Evolutionary conservation across 2,797 vertebrate species (phyloP).

Genomic region (Lithobates pipiens): DNA sequence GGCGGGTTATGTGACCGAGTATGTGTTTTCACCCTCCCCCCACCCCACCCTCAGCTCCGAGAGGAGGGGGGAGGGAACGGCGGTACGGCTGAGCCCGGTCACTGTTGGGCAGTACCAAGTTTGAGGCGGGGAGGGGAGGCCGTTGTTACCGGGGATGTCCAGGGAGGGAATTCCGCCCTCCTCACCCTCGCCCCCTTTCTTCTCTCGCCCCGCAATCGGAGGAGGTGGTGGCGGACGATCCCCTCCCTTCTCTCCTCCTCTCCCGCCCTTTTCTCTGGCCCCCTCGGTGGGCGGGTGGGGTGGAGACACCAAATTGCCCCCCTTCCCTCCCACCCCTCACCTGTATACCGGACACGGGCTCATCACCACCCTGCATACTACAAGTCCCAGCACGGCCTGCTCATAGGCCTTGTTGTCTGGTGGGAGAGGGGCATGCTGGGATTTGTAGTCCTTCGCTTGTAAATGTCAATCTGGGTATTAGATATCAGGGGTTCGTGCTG

Average conservation of each 20-base stretch:
- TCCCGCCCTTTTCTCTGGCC: constrained; percentile 44
- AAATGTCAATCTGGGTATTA: no score
- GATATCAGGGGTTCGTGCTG: no score
- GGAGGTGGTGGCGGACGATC: constrained; percentile 34
- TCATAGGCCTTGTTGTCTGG: no score
- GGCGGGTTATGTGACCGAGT: background rate
- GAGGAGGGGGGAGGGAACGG: background rate
- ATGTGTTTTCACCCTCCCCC: background rate
- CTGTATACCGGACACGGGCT: background rate
- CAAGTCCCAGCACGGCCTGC: no score
- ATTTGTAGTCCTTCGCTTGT: background rate
- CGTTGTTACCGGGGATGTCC: constrained; percentile 29
- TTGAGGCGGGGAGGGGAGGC: constrained; percentile 3
- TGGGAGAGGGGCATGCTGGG: no score
- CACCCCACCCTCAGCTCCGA: background rate
- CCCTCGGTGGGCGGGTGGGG: background rate
- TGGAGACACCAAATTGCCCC: constrained; percentile 1
- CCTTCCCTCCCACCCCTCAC: background rate
- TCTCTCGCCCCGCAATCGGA: background rate
- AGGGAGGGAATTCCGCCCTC: constrained; percentile 25
- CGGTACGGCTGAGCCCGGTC: background rate
- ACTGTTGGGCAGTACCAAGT: background rate
- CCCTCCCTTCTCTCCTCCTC: constrained; percentile 14
- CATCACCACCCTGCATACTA: no score
- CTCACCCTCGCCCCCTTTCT: background rate